Conservation (phyloP, 2,888 invertebrate species). For the Agriopis aurantiaria region DNA sequence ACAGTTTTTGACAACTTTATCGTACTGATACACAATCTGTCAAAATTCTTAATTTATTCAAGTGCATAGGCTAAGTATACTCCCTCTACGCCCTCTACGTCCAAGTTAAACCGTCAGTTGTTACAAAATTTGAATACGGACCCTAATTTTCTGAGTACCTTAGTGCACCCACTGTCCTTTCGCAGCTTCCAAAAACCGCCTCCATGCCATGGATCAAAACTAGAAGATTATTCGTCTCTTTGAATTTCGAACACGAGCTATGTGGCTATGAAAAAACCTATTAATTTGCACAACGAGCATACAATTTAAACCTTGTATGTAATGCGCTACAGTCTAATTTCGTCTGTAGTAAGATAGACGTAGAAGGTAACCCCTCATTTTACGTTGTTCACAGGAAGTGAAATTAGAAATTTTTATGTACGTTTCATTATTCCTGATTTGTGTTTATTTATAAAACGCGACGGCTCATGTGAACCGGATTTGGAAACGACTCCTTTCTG, state of each 20-base stretch:
- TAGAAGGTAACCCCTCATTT: slow-evolving; percentile 58
- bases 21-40: no score
- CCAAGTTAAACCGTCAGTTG: no score
- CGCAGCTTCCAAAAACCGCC: background rate
- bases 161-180: no score
- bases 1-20: no score
- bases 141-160: no score
- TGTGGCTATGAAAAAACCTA: slow-evolving; percentile 33
- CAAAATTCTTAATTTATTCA: no score
- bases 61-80: no score
- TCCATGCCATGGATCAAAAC: slow-evolving; percentile 18
- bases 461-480: slow-evolving; percentile 54
- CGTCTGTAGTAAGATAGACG: slow-evolving; percentile 28
- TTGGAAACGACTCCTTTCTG: slow-evolving; percentile 47
- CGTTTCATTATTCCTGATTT: slow-evolving; percentile 71
- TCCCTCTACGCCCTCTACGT: no score
- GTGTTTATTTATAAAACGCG: slow-evolving; percentile 71
- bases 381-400: slow-evolving; percentile 71
- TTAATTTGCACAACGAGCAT: slow-evolving; percentile 11
- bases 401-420: slow-evolving; percentile 77
- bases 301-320: slow-evolving; percentile 46
- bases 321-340: slow-evolving; percentile 48
- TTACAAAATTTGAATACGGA: no score
- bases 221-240: slow-evolving; percentile 30
- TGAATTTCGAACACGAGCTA: slow-evolving; percentile 40